Base-by-base conservation (phyloP, 2,113 vertebrate genomes). In the Macrotus californicus region DNA sequence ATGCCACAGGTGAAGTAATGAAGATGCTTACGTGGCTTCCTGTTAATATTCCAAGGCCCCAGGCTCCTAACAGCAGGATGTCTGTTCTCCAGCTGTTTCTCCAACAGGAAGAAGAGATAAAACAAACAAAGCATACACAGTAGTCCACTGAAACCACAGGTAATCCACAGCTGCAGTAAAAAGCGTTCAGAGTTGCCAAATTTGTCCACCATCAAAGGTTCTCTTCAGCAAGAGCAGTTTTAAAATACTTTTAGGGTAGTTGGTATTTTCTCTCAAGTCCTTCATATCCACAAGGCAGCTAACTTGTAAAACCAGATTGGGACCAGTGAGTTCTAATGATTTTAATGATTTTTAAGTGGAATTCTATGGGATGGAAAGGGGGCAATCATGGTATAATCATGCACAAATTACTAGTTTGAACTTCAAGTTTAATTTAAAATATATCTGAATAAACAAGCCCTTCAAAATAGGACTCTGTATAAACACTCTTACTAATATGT, bases 81-180 rank as follows among this genome's bases (percentile, higher is more conserved):
- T 96, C 97, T 97, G 97, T 77, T 97, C 89, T 96, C 96, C 97
- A 97, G 97, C 96, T 97, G 97, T 96, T 96, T 96, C 73, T 90
- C 87, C 89, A 96, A 97, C 80, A 96, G 95, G 94, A 97, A 96
- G 93, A 77, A 93, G 66, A 94, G 87, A 92, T 96, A 94, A 98
- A 97, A 69, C 96, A 96, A 96, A 97, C 95, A 96, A 96, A 91
- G 95, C 73, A 70, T 43, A 92, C 90, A 96, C 91, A 96, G 97
- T 97, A 95, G 96, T 95, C 87, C 79, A 85, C 81, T 87, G 96
- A 96, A 97, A 95, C 93, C 91, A 93, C 91, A 98, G 97, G 94
- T 97, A 97, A 90, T 86, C 93, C 54, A 81, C 95, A 96, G 94
- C 94, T 96, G 95, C 82, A 87, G 61, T 46, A 52, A 83, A 95